Evolutionary conservation across 2,888 invertebrate genomes (phyloP).

Genomic region (Trachelus iudaicus): DNA sequence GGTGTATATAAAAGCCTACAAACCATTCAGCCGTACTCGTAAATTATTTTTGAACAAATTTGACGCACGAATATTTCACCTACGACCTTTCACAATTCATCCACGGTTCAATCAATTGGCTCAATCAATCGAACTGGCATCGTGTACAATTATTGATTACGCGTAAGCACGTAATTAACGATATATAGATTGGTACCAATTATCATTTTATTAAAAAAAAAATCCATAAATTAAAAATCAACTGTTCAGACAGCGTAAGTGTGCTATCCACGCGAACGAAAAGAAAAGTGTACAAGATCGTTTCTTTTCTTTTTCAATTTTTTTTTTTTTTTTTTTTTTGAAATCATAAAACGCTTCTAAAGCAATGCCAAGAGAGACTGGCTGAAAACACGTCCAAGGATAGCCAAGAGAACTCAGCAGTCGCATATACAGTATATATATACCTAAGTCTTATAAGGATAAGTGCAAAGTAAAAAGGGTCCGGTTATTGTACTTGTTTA

Average conservation of each 20-base stretch:
- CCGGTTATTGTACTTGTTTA: not conserved
- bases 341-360: not conserved
- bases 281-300: not conserved
- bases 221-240: not conserved
- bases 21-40: not conserved
- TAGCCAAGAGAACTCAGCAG: not conserved
- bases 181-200: not conserved
- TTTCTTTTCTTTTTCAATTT: too few species aligned
- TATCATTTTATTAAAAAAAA: not conserved
- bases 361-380: not conserved
- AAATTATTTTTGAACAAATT: not conserved
- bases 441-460: not conserved
- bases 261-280: not conserved
- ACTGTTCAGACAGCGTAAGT: not conserved
- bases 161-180: not conserved
- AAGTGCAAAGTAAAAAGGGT: not conserved
- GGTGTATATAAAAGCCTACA: not conserved
- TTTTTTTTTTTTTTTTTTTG: too few species aligned
- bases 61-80: not conserved
- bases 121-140: not conserved
- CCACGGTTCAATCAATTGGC: not conserved
- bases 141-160: not conserved
- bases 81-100: not conserved
- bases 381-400: not conserved
- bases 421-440: not conserved